phyloP scores from a whole-genome alignment of 2,113 vertebrate genomes.

The Odontesthes bonariensis region DNA sequence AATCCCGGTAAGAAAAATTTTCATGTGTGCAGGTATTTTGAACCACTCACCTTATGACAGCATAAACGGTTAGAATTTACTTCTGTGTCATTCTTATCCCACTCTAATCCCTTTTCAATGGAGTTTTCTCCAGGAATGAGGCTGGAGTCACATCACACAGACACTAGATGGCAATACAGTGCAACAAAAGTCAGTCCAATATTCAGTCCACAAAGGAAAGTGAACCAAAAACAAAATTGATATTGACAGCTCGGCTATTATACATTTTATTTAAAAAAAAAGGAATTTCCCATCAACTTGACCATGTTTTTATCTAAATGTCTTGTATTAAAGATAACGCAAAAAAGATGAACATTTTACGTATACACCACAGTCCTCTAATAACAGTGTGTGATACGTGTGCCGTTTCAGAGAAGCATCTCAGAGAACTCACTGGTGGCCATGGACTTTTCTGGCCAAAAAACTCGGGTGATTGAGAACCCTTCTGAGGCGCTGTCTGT shows the following conservation, averaged over 20 bases:
- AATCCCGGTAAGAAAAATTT: slow-evolving; percentile 58
- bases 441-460: slow-evolving; percentile 98
- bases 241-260: too few relatives aligned
- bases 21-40: slow-evolving; percentile 47
- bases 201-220: slow-evolving; percentile 8
- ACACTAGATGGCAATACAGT: slow-evolving; percentile 77
- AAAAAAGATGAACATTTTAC: not conserved
- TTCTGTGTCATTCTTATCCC: slow-evolving; percentile 61
- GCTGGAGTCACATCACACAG: slow-evolving; percentile 45
- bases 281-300: too few relatives aligned
- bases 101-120: slow-evolving; percentile 51
- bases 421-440: slow-evolving; percentile 98
- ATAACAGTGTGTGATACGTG: not conserved
- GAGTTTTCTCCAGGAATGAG: slow-evolving; percentile 50
- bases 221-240: not conserved
- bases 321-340: too few relatives aligned
- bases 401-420: slow-evolving; percentile 90
- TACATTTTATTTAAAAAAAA: too few relatives aligned
- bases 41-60: slow-evolving; percentile 62
- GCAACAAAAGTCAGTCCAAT: slow-evolving; percentile 5
- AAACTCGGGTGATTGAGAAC: slow-evolving; percentile 95
- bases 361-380: not conserved
- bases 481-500: slow-evolving; percentile 94
- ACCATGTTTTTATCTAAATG: too few relatives aligned
- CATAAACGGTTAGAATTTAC: slow-evolving; percentile 61